These are phyloP conservation scores for Sialis fuliginosa DNA, from an alignment of 2,888 invertebrate species.

Conservation along the genomic window DNA sequence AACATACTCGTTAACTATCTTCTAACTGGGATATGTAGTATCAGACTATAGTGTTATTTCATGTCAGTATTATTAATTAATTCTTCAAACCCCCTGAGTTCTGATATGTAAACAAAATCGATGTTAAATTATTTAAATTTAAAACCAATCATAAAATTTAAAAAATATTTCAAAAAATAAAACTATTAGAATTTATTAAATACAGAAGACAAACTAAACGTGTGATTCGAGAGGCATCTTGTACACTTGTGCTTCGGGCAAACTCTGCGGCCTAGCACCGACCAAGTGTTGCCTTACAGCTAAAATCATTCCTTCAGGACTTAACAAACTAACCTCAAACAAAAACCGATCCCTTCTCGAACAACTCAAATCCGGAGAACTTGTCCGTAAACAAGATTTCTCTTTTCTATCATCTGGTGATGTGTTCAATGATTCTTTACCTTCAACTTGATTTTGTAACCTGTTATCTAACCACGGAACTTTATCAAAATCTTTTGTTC, in stretches of 20 bases:
- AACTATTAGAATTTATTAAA: too few species aligned
- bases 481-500: constrained; percentile 71
- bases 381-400: constrained; percentile 36
- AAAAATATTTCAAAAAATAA: too few species aligned
- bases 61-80: too few species aligned
- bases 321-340: constrained; percentile 32
- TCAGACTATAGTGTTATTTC: too few species aligned
- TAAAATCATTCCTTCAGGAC: constrained; percentile 31
- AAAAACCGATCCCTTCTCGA: constrained; percentile 25
- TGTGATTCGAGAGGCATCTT: constrained; percentile 40
- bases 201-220: constrained; percentile 21
- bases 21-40: too few species aligned
- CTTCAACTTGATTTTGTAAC: constrained; percentile 27
- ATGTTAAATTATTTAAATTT: too few species aligned
- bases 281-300: constrained; percentile 27
- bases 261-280: constrained; percentile 30
- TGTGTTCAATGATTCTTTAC: constrained; percentile 8
- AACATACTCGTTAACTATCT: too few species aligned
- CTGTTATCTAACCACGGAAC: constrained; percentile 37
- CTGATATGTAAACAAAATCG: too few species aligned
- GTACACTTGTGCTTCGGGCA: constrained; percentile 31
- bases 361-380: constrained; percentile 38
- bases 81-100: too few species aligned
- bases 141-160: too few species aligned
- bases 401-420: constrained; percentile 24